Evolutionary conservation across 2,888 invertebrate species (phyloP), one percentile per base, ranked within the genome.

Genomic region (Temnothorax ravouxi): DNA sequence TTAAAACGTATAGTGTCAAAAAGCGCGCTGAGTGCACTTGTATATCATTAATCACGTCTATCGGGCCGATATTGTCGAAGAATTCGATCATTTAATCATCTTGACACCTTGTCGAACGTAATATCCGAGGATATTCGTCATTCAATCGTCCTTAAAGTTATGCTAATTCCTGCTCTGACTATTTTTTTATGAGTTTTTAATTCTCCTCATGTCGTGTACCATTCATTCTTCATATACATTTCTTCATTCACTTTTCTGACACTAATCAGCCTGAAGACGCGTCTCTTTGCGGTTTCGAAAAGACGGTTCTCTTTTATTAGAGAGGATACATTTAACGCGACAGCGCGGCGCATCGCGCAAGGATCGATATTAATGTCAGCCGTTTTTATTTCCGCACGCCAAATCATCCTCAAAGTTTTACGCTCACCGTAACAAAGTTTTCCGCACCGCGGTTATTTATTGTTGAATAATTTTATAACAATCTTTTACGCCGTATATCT

Each of bases 51-150:
- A 84, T 85, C 85, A 85, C 41, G 25, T 62, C 64, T 66, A 77
- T 54, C 56, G 64, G 54, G 21, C 25, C 47, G 69, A 72, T 59
- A 29, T 54, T 84, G 84, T 79, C 74, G 84, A 84, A 67, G 74
- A 84, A 83, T 74, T 74, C 83, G 84, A 81, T 87, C 80, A 76
- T 80, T 87, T 86, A 84, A 87, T 87, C 87, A 87, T 87, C 47
- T 52, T 81, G 84, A 84, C 84, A 84, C 86, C 77, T 81, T 81
- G 74, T 74, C 69, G 59, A 61, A 64, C 47, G 52, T 29, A 34
- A 52, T 76, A 29, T 54, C 29, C 84, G 41, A 64, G 50, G 54
- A 66, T 75, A 64, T 84, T 38, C 67, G 41, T 44, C 75, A 80
- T 59, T 71, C 71, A 71, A 34, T 56, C 79, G 71, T 79, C 47